Evolutionary conservation across 92 coral and sea anemone genomes (phyloP).

Genomic region (Metridium senile): DNA sequence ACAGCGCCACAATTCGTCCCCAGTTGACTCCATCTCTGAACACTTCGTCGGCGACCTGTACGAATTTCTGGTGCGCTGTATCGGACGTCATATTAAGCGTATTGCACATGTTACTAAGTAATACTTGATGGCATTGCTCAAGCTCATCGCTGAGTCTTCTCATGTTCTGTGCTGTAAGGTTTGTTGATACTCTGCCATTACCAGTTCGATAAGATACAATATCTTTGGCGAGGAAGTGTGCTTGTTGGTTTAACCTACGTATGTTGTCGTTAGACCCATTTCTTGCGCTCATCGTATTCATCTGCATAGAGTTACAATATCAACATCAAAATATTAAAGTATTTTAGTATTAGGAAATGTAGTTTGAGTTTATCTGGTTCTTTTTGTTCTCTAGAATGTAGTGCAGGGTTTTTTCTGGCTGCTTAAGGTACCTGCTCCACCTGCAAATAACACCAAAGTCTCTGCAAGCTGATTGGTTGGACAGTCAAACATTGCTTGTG

Average conservation of each 20-base stretch:
- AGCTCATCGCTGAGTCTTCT: constrained; percentile 81
- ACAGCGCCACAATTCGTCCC: constrained; percentile 88
- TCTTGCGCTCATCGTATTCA: constrained; percentile 15
- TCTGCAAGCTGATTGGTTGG: constrained; percentile 17
- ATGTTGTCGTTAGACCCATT: constrained; percentile 9
- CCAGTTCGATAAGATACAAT: constrained; percentile 73
- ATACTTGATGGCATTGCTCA: constrained; percentile 64
- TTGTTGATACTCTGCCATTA: constrained; percentile 45
- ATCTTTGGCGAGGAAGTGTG: constrained; percentile 65
- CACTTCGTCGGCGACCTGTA: constrained; percentile 90
- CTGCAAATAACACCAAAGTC: constrained; percentile 4
- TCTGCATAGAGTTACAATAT: constrained; percentile 35
- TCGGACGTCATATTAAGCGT: constrained; percentile 64
- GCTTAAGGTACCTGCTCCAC: constrained; percentile 30
- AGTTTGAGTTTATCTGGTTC: neutral
- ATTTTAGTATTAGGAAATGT: neutral
- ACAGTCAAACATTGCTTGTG: neutral
- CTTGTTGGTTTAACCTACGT: constrained; percentile 42
- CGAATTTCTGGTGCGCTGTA: constrained; percentile 75
- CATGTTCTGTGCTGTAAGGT: constrained; percentile 63
- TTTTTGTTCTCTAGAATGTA: constrained; percentile 15
- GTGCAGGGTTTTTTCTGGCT: constrained; percentile 21
- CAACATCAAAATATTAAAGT: neutral
- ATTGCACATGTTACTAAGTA: constrained; percentile 73
- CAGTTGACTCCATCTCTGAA: constrained; percentile 87